Base-by-base conservation (phyloP, 2,888 invertebrate species). In the Apeira syringaria region DNA sequence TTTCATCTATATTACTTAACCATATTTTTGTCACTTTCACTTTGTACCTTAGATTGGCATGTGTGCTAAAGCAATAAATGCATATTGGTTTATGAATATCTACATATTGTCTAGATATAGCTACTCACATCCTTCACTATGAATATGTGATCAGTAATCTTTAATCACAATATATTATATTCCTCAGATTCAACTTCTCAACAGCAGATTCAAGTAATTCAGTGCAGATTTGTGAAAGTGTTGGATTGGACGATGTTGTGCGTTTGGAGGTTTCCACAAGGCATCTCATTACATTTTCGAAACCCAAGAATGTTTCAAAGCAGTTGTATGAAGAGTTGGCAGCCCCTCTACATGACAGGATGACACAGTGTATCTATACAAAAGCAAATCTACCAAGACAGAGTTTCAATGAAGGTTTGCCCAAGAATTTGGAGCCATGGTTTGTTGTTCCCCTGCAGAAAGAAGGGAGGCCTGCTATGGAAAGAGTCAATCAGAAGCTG, bases 161-260 rank as follows among this genome's bases (percentile, higher is more conserved):
- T n/a, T n/a, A n/a, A n/a, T n/a, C n/a, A n/a, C n/a, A n/a, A n/a
- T n/a, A n/a, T n/a, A n/a, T n/a, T n/a, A 15, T 3, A 15, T 4
- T 12, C 80, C 84, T 56, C 72, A 94, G 98, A 59, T 94, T 98
- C 61, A 97, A 98, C 81, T 98, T 98, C 77, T 98, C 97, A 8
- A 99, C 99, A 24, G 95, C 99, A 0, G 97, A 97, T 75, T 98
- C 98, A 0, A 98, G 98, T 57, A 99, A 99, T 84, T 97, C 98
- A 15, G 96, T 99, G 0, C 97, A 98, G 36, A 98, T 99, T 59
- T 98, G 97, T 73, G 93, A 94, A 53, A 95, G 97, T 61, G 92
- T 98, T 28, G 96, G 96, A 1, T 81, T 98, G 18, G 81, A 84
- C 25, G 92, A 94, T 73, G 91, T 99, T 2, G 91, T 87, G 2